These are phyloP conservation scores for Syrphus vitripennis DNA, from an alignment of 2,888 invertebrate species.

Conservation along the genomic window DNA sequence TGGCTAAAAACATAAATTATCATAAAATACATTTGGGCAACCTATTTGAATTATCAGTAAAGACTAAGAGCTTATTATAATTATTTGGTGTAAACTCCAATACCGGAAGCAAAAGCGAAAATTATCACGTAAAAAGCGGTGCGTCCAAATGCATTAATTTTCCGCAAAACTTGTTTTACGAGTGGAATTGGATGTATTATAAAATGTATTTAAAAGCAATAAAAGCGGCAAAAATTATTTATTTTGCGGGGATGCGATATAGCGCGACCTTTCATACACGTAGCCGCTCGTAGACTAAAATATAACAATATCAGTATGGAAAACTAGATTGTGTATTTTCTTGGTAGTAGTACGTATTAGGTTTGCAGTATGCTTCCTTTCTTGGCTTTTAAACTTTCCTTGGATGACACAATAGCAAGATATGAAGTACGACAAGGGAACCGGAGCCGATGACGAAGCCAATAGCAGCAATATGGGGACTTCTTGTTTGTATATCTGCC, in stretches of 20 bases:
- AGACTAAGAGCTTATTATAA: conserved; percentile 6
- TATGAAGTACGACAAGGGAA: conserved; percentile 45
- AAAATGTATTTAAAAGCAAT: conserved; percentile 71
- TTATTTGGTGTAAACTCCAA: conserved; percentile 23
- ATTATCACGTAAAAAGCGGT: conserved; percentile 47
- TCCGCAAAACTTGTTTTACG: conserved; percentile 35
- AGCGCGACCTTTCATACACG: conserved; percentile 80
- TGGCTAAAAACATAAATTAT: not conserved
- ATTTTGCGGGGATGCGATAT: conserved; percentile 75
- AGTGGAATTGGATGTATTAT: conserved; percentile 25
- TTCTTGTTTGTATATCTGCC: conserved; percentile 59
- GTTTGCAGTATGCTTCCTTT: conserved; percentile 58
- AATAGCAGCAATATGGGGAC: conserved; percentile 60
- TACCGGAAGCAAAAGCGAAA: conserved; percentile 39
- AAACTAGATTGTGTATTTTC: conserved; percentile 63
- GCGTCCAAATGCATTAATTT: conserved; percentile 18
- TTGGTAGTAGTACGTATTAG: conserved; percentile 54
- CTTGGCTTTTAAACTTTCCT: conserved; percentile 62
- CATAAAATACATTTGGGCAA: not conserved
- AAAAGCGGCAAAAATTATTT: conserved; percentile 75
- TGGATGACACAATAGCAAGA: conserved; percentile 67
- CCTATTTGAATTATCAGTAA: not conserved
- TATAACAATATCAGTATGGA: conserved; percentile 71
- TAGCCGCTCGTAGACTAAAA: conserved; percentile 81
- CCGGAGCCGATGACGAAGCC: conserved; percentile 52